Evolutionary conservation across 2,797 vertebrate species (phyloP).

Genomic region (Falco concolor): DNA sequence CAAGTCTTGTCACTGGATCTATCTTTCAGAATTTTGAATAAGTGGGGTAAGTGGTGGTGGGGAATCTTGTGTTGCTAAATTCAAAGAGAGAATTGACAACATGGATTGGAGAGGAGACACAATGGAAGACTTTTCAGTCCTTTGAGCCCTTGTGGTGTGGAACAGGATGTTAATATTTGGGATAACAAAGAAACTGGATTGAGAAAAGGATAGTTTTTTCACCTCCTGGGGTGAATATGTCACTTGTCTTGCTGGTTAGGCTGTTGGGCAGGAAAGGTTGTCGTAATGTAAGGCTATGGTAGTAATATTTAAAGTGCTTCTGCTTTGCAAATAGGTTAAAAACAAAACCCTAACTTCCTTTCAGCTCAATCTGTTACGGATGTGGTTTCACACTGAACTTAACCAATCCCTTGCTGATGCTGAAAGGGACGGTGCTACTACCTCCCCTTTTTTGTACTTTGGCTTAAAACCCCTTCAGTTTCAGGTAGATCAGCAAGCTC

Average conservation of each 20-base stretch:
- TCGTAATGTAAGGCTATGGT: no score
- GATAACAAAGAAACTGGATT: background rate
- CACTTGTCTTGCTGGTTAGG: background rate
- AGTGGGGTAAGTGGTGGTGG: background rate
- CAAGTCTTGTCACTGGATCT: background rate
- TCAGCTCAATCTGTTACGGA: background rate
- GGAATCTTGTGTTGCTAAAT: background rate
- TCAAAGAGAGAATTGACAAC: background rate
- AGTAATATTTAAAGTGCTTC: background rate
- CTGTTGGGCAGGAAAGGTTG: background rate
- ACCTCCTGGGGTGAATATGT: background rate
- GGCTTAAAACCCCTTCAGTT: background rate
- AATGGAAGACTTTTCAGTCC: background rate
- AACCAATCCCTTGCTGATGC: background rate
- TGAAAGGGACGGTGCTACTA: background rate
- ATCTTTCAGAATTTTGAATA: background rate
- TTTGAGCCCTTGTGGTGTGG: background rate
- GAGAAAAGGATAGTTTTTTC: background rate
- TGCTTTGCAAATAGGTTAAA: background rate
- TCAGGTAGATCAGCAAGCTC: background rate
- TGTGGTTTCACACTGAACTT: background rate
- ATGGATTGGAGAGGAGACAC: background rate
- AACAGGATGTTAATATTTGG: background rate
- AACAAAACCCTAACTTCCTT: background rate
- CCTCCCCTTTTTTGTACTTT: background rate